phyloP scores from a whole-genome alignment of 2,113 vertebrate genomes.

The Oncorhynchus nerka region DNA sequence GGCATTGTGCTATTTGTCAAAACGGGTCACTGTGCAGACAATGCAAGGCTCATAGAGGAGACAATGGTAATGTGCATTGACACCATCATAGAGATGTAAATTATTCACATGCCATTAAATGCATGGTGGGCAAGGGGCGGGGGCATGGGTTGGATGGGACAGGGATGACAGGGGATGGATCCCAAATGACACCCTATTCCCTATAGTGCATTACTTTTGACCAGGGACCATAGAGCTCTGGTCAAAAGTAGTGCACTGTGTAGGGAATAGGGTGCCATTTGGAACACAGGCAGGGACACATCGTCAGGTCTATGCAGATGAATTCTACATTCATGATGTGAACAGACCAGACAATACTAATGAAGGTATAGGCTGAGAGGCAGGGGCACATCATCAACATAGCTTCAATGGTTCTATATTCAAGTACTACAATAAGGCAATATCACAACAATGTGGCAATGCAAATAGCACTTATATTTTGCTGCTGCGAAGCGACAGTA shows the following conservation, averaged over 20 bases:
- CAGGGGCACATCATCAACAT: background rate
- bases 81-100: conserved; percentile 6
- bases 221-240: too few species aligned
- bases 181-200: too few species aligned
- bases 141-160: background rate
- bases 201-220: too few species aligned
- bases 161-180: background rate
- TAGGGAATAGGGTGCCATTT: too few species aligned
- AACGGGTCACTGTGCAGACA: background rate
- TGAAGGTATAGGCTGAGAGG: background rate
- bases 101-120: conserved; percentile 19
- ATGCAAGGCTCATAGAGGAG: background rate
- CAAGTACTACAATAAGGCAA: too few species aligned
- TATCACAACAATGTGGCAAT: too few species aligned
- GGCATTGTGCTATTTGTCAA: conserved; percentile 1
- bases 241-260: too few species aligned
- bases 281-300: too few species aligned
- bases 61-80: background rate
- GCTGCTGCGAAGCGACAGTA: too few species aligned
- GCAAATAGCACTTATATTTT: too few species aligned
- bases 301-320: background rate
- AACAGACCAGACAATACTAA: background rate
- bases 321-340: conserved; percentile 1
- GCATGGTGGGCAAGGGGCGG: background rate
- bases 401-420: background rate